Evolutionary conservation across 2,797 vertebrate genomes (phyloP).

Genomic region (Sebastes paucispinis): DNA sequence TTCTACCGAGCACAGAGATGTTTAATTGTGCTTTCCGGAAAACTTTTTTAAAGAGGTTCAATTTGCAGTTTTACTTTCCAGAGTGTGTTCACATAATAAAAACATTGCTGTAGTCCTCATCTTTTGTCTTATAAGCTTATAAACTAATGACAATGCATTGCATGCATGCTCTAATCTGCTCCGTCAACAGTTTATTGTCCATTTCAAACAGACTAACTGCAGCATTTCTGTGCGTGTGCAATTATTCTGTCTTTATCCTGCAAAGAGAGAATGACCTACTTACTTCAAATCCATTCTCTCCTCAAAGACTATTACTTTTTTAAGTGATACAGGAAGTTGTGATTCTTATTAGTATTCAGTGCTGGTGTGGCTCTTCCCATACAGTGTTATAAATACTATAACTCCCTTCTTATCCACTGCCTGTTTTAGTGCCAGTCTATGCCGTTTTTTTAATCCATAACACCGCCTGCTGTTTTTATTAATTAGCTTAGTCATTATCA

Average conservation of each 20-base stretch:
- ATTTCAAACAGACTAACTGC: neutral
- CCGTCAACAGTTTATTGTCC: neutral
- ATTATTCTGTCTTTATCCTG: neutral
- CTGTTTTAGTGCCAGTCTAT: neutral
- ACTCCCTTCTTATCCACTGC: neutral
- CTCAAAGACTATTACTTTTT: neutral
- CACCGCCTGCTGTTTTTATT: neutral
- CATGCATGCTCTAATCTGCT: neutral
- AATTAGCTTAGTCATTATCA: neutral
- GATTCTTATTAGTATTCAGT: slow-evolving; percentile 7
- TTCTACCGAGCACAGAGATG: neutral
- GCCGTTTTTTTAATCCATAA: neutral
- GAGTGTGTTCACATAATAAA: neutral
- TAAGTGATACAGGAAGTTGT: neutral
- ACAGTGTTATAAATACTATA: neutral
- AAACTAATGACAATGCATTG: too few relatives aligned
- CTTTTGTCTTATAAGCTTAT: neutral
- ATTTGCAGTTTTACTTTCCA: neutral
- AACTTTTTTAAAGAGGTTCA: neutral
- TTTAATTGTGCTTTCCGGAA: neutral
- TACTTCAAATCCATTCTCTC: slow-evolving; percentile 10
- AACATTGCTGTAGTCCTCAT: neutral
- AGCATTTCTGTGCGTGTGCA: neutral
- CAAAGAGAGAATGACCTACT: neutral
- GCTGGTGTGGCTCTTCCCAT: neutral